These are phyloP conservation scores for Nannoperca obscura DNA, from an alignment of 2,797 vertebrate species.

Conservation along the genomic window DNA sequence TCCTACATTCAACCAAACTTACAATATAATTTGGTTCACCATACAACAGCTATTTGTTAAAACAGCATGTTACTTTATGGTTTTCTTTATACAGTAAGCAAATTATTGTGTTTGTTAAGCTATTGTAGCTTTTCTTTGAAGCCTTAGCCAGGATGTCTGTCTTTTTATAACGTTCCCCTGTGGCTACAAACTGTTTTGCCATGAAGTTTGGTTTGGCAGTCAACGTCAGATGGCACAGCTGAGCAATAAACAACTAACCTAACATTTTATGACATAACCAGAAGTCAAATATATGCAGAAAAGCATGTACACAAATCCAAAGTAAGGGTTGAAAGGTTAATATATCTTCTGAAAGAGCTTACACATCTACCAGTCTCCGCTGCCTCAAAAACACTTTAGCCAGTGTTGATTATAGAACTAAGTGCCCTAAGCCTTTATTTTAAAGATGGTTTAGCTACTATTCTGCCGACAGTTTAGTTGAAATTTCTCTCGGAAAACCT, in stretches of 20 bases:
- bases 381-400: background rate
- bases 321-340: background rate
- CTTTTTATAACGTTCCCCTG: conserved; percentile 22
- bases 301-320: background rate
- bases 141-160: background rate
- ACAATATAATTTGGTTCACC: background rate
- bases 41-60: background rate
- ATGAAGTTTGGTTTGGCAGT: conserved; percentile 34
- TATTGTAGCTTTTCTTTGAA: background rate
- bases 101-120: conserved; percentile 12
- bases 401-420: background rate
- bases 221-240: conserved; percentile 38
- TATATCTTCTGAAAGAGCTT: conserved; percentile 7
- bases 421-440: conserved; percentile 1
- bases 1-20: background rate
- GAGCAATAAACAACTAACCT: conserved; percentile 22
- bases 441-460: background rate
- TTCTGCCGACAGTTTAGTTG: background rate
- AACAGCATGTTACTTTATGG: background rate
- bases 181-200: conserved; percentile 24
- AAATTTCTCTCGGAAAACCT: conserved; percentile 13
- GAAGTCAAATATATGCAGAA: background rate
- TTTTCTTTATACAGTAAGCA: background rate
- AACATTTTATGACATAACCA: background rate
- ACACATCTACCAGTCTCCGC: background rate